Evolutionary conservation across 2,113 vertebrate species (phyloP), one percentile per base, ranked within the genome.

Genomic region (Euleptes europaea): DNA sequence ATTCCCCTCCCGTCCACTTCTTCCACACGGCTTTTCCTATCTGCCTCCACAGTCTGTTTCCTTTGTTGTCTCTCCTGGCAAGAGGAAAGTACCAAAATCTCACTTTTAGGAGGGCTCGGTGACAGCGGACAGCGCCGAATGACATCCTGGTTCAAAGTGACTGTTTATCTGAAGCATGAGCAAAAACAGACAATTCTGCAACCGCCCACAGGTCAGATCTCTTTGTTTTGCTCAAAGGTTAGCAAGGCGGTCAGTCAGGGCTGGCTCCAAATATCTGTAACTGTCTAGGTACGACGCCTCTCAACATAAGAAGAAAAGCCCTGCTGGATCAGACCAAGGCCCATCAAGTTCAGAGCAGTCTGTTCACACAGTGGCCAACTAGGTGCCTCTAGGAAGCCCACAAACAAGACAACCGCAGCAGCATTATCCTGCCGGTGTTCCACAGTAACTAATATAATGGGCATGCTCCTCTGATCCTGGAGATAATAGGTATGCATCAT

Each of bases 11-110:
- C 77, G 9, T 70, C 23, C 71, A 23, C 44, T n/a, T 23, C 66
- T 80, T 90, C 74, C 54, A 87, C 54, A 87, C 79, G 12, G 33
- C 33, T 69, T 88, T 90, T 90, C 88, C 88, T 90, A 74, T 89
- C 63, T 63, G 38, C 5, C 35, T 90, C 69, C 83, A 28, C 1
- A 28, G 28, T 33, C 51, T 80, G 21, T 35, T 33, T 5, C 42
- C 84, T 90, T 84, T 90, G 15, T 87, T 90, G 80, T 88, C 86
- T 19, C 42, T 9, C 0, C 4, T 88, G 70, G 28, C 86, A 90
- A 87, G 86, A 67, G 86, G 51, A 71, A 85, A 84, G 88, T 71
- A 57, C 13, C 5, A 44, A 88, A 75, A 84, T 65, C 74, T 84
- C 63, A 79, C 66, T 42, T 75, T 90, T 92, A 71, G 88, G 40